Conservation (phyloP, 2,888 invertebrate species). For the Strigamia transsilvanica region DNA sequence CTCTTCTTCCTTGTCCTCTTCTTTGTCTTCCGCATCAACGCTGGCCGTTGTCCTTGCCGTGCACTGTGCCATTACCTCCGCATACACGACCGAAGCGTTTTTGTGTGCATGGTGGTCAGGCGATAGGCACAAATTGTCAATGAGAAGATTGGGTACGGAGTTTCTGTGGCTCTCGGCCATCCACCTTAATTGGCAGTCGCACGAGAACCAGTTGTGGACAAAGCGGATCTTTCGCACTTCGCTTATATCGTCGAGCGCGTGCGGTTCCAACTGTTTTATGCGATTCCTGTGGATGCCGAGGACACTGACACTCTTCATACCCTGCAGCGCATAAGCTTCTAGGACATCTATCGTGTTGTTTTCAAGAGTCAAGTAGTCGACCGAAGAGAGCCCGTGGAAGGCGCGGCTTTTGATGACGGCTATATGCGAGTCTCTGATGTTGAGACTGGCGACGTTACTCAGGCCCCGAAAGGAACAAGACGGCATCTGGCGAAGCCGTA, state of each 20-base stretch:
- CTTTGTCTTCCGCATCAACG: neutral
- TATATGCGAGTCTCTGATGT: slow-evolving; percentile 77
- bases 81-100: slow-evolving; percentile 74
- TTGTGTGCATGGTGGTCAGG: slow-evolving; percentile 83
- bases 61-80: slow-evolving; percentile 74
- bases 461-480: slow-evolving; percentile 80
- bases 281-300: slow-evolving; percentile 81
- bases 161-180: slow-evolving; percentile 79
- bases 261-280: slow-evolving; percentile 81
- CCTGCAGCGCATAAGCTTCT: slow-evolving; percentile 75
- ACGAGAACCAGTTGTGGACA: slow-evolving; percentile 83
- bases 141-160: slow-evolving; percentile 70
- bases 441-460: slow-evolving; percentile 76
- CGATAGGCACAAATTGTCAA: slow-evolving; percentile 84
- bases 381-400: slow-evolving; percentile 77
- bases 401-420: slow-evolving; percentile 77
- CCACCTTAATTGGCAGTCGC: slow-evolving; percentile 83
- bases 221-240: slow-evolving; percentile 76
- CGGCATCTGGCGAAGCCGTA: slow-evolving; percentile 78
- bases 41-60: slow-evolving; percentile 62
- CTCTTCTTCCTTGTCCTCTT: neutral
- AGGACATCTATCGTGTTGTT: slow-evolving; percentile 87
- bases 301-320: slow-evolving; percentile 72
- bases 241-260: slow-evolving; percentile 72
- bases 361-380: slow-evolving; percentile 77